Percentiles rank a stretch among this genome's conserved stretches.
Conservation (phyloP, 1,140 invertebrate genomes). For the Cardiocondyla obscurior region DNA sequence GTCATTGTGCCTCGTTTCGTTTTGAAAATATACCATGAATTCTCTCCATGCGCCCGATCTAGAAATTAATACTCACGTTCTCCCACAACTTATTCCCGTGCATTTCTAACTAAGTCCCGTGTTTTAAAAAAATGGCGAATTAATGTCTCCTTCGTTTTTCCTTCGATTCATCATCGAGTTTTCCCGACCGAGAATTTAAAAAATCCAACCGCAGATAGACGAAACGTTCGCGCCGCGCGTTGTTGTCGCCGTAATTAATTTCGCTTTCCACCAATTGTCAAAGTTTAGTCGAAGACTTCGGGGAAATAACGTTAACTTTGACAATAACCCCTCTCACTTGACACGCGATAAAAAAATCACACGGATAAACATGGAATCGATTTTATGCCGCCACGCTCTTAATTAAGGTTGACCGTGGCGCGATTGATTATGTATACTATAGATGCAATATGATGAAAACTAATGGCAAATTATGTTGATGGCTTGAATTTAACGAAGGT, state of each 20-base stretch:
- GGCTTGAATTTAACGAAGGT: constrained; percentile 6
- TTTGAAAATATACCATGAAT: neutral
- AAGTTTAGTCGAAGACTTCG: constrained; percentile 12
- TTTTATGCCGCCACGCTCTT: neutral
- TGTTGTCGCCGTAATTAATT: constrained; percentile 43
- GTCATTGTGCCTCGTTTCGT: neutral
- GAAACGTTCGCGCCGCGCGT: constrained; percentile 63
- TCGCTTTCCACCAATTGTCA: constrained; percentile 38
- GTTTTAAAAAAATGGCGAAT: constrained; percentile 62
- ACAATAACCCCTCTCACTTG: neutral
- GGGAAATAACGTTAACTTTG: constrained; percentile 1
- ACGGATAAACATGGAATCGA: neutral
- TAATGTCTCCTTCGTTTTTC: constrained; percentile 55
- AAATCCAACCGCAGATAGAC: neutral
- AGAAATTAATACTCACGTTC: constrained; percentile 74
- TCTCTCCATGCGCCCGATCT: constrained; percentile 18
- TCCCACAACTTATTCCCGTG: too few relatives aligned
- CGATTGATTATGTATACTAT: constrained; percentile 2
- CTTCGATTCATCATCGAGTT: constrained; percentile 21
- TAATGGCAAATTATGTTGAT: constrained; percentile 27
- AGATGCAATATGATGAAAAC: constrained; percentile 2
- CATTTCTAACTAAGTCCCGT: constrained; percentile 77
- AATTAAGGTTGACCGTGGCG: constrained; percentile 7
- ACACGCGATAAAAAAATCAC: neutral
- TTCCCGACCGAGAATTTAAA: constrained; percentile 13